Conservation (phyloP, 1,140 invertebrate species). For the Panagrolaimus sp. region DNA sequence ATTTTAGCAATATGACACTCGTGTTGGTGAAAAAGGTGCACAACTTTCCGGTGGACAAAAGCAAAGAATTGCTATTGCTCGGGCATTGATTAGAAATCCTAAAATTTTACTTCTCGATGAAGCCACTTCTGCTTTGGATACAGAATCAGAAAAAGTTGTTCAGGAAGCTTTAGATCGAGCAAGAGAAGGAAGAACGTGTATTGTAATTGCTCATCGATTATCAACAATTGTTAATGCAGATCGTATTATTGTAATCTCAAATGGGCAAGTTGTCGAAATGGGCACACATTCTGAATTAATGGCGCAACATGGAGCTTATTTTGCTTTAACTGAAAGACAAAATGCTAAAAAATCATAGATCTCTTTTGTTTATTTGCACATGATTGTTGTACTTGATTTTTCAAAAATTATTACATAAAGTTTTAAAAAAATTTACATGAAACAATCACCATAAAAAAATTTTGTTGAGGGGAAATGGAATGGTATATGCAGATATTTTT, state of each 20-base stretch:
- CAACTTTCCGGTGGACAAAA: constrained; percentile 7
- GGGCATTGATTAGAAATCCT: not conserved
- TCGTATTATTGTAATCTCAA: not conserved
- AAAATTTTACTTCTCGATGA: constrained; percentile 9
- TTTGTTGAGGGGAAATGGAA: too few species aligned
- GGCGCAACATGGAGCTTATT: constrained; percentile 1
- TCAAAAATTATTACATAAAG: too few species aligned
- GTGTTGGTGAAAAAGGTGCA: not conserved
- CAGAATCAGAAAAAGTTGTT: not conserved
- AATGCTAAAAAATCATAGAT: not conserved
- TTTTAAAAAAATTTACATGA: too few species aligned
- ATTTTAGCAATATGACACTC: not conserved
- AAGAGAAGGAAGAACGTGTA: constrained; percentile 1
- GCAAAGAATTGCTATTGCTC: constrained; percentile 2
- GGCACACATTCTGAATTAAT: constrained; percentile 1
- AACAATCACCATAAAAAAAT: too few species aligned
- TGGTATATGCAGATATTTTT: too few species aligned
- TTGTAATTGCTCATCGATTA: constrained; percentile 10
- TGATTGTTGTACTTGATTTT: too few species aligned
- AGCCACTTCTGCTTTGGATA: constrained; percentile 9
- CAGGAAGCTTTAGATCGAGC: not conserved
- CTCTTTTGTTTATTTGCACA: too few species aligned
- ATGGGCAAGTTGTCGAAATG: not conserved
- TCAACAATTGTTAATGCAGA: constrained; percentile 5
- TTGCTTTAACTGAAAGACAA: not conserved